Base-by-base conservation (phyloP, 1,140 invertebrate species). In the Babylonia areolata region DNA sequence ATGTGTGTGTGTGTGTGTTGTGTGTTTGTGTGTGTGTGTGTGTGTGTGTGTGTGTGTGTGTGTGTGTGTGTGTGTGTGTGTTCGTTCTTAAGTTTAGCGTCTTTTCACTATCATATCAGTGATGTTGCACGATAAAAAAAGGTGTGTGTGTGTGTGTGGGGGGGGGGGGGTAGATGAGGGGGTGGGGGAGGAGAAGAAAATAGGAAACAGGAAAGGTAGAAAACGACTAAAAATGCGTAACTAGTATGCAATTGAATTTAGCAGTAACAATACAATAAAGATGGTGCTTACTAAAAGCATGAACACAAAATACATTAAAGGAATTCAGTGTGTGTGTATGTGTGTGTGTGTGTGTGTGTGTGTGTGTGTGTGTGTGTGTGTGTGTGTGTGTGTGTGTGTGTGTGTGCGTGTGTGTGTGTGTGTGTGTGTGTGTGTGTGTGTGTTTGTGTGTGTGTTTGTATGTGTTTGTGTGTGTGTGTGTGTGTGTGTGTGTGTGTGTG, bases 391-490 rank as follows among this genome's bases (percentile, higher is more conserved):
- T 75, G 3, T 35, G 28, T 31, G 17, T 35, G 28, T 9, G 33
- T 35, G 31, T 35, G 73, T 77, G 73, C 31, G 15, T 37, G 15
- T 35, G n/a, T 2, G 46, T 3, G 46, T 17, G 46, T 3, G 2
- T 51, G 46, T 3, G 46, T 51, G 46, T 3, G 46, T 51, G 46
- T 28, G 69, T 71, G 1, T 5, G 69, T 71, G 69, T 5, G 69
- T 5, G 69, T 5, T 12, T 71, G 69, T 5, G 69, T 71, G 69
- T 5, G 69, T 71, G 69, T 71, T 12, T 71, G 69, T 71, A 28
- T 71, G 69, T 71, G 69, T 71, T 12, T 71, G 69, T 71, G 69
- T 71, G 69, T 71, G 69, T 71, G 69, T 5, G 69, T 71, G 69
- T 5, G 69, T 71, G 69, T 5, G 69, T 71, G 69, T 5, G 69